Evolutionary conservation across 2,888 invertebrate species (phyloP).

Genomic region (Alloscopus bannaensis): DNA sequence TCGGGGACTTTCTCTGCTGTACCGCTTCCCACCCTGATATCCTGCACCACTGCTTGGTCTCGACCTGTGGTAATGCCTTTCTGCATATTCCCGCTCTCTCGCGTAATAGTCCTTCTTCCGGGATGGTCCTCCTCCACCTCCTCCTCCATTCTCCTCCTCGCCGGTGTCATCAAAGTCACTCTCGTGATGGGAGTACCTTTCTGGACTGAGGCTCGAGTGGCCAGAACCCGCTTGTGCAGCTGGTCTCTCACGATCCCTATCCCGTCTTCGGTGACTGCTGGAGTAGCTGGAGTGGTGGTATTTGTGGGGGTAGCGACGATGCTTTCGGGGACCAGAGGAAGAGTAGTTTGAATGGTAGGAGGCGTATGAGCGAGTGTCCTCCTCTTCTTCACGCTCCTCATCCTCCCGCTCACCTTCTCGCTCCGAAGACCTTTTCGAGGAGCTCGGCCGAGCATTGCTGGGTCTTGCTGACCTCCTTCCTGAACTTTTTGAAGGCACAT

Average conservation of each 20-base stretch:
- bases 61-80: slow-evolving; percentile 75
- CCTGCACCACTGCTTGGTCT: slow-evolving; percentile 76
- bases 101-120: slow-evolving; percentile 75
- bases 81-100: slow-evolving; percentile 75
- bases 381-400: slow-evolving; percentile 67
- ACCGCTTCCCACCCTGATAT: slow-evolving; percentile 77
- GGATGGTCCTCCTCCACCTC: slow-evolving; percentile 75
- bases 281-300: slow-evolving; percentile 56
- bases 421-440: slow-evolving; percentile 47
- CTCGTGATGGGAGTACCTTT: slow-evolving; percentile 71
- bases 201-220: slow-evolving; percentile 60
- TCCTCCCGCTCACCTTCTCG: slow-evolving; percentile 60
- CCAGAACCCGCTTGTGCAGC: slow-evolving; percentile 36
- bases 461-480: slow-evolving; percentile 37
- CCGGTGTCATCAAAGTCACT: slow-evolving; percentile 70
- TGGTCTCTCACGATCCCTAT: slow-evolving; percentile 34
- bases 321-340: slow-evolving; percentile 42
- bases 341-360: slow-evolving; percentile 68
- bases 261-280: slow-evolving; percentile 34
- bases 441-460: slow-evolving; percentile 33
- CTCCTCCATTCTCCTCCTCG: slow-evolving; percentile 74
- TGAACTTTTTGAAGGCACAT: slow-evolving; percentile 57
- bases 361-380: slow-evolving; percentile 71
- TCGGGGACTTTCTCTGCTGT: slow-evolving; percentile 60
- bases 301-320: slow-evolving; percentile 54